Base-by-base conservation (phyloP, 1,140 invertebrate genomes). In the Macrostomum lignano region DNA sequence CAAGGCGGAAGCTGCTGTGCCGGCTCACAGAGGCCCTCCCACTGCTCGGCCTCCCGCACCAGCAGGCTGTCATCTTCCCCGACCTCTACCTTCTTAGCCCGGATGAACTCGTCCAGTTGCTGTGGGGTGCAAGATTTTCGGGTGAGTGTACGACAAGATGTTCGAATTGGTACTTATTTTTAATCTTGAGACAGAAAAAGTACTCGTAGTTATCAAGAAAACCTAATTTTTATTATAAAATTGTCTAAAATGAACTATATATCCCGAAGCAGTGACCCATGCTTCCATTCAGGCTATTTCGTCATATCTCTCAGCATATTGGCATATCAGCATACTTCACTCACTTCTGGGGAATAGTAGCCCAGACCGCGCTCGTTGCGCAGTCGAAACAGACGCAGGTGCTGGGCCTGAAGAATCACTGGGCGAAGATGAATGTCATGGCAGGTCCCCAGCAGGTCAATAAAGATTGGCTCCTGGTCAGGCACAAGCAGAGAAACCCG, bases 391-490 rank as follows among this genome's bases (percentile, higher is more conserved):
- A 42, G 35, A 14, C 44, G 36, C n/a, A 57, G 31, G 37, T 57
- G 52, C 30, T 46, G 44, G 6, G 38, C 10, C 31, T 42, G 28
- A n/a, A 57, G 37, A 5, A 55, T 45, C 0, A 52, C 47, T 24
- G 55, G 55, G 36, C 55, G 55, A 2, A 46, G 36, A 2, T 40
- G 38, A 31, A 53, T 52, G 7, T 49, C 43, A 36, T 58, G 55
- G 42, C 50, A 54, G 2, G 55, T 58, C 3, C 49, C 55, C 21
- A 55, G 14, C 3, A 56, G 25, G 21, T 58, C 55, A 20, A 58
- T 33, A 35, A 47, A 54, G 13, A 55, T 30, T 11, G 51, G 49
- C 9, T 42, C 47, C 54, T 55, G 31, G 37, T 55, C 50, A 30
- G 54, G 48, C 3, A 58, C 40, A 11, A 56, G 37, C 37, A 51